Percentiles rank a stretch among this genome's conserved stretches.
These are phyloP conservation scores for Eupithecia tripunctaria DNA, from an alignment of 2,888 invertebrate genomes.

Conservation along the genomic window DNA sequence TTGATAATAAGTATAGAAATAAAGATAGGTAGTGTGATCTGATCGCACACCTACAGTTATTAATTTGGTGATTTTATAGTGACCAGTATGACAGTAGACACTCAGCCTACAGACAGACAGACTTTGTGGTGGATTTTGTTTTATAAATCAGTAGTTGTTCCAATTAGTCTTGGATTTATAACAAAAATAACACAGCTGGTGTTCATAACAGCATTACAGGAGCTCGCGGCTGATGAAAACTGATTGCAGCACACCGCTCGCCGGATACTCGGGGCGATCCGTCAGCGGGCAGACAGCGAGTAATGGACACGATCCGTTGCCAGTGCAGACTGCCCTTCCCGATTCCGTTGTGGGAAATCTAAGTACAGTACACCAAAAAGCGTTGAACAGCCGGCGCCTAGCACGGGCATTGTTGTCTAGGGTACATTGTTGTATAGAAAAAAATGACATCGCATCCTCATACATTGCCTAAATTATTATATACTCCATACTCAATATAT, in stretches of 20 bases:
- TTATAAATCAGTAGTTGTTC: background rate
- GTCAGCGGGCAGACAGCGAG: conserved; percentile 34
- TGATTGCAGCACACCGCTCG: conserved; percentile 25
- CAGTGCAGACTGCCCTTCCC: conserved; percentile 6
- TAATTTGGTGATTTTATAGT: no score
- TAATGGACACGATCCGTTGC: conserved; percentile 37
- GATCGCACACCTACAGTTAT: background rate
- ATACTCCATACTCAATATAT: no score
- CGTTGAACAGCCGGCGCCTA: background rate
- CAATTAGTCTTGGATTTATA: background rate
- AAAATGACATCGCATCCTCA: no score
- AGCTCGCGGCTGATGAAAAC: conserved; percentile 24
- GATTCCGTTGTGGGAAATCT: background rate
- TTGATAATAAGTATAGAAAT: no score
- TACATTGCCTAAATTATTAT: no score
- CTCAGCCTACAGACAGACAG: no score
- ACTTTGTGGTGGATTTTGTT: no score
- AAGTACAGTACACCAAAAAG: background rate
- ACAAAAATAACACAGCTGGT: background rate
- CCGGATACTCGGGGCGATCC: conserved; percentile 28
- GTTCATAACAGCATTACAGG: conserved; percentile 5
- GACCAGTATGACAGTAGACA: no score
- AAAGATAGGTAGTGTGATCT: background rate
- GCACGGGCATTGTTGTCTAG: no score
- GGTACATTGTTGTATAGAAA: no score